phyloP scores from a whole-genome alignment of 2,113 vertebrate genomes.

The Ranitomeya variabilis region DNA sequence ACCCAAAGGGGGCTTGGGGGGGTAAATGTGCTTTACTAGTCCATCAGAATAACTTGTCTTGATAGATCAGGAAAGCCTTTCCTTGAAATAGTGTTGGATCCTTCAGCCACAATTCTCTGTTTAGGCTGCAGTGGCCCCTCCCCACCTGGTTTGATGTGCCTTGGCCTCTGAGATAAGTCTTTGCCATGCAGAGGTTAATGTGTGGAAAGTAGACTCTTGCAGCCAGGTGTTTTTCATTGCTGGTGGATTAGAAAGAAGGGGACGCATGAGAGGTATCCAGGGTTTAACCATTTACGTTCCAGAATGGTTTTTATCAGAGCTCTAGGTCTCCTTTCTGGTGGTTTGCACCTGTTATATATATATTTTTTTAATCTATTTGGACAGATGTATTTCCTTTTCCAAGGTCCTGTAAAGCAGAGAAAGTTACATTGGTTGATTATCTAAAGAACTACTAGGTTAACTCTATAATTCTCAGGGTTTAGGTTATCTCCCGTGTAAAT shows the following conservation, averaged over 20 bases:
- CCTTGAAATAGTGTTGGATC: slow-evolving; percentile 8
- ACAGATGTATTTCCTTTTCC: neutral
- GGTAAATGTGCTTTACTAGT: neutral
- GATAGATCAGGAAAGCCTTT: neutral
- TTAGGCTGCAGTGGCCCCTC: slow-evolving; percentile 10
- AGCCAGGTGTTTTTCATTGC: slow-evolving; percentile 47
- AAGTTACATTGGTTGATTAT: slow-evolving; percentile 11
- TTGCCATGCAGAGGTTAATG: neutral
- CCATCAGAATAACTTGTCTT: neutral
- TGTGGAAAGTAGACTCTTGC: slow-evolving; percentile 1
- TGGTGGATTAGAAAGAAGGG: slow-evolving; percentile 26
- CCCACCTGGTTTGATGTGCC: slow-evolving; percentile 1
- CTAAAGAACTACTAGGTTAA: neutral
- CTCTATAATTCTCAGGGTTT: neutral
- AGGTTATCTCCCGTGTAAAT: neutral
- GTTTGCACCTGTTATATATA: neutral
- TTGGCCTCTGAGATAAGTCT: neutral
- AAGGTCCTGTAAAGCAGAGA: neutral
- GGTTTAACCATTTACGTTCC: slow-evolving; percentile 9
- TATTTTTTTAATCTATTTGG: neutral
- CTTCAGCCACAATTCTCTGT: neutral
- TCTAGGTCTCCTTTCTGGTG: neutral
- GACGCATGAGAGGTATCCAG: slow-evolving; percentile 23
- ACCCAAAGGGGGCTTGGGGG: too few species aligned
- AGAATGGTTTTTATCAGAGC: neutral